Base-by-base conservation (phyloP, 1,140 invertebrate species). In the Augochlora pura region DNA sequence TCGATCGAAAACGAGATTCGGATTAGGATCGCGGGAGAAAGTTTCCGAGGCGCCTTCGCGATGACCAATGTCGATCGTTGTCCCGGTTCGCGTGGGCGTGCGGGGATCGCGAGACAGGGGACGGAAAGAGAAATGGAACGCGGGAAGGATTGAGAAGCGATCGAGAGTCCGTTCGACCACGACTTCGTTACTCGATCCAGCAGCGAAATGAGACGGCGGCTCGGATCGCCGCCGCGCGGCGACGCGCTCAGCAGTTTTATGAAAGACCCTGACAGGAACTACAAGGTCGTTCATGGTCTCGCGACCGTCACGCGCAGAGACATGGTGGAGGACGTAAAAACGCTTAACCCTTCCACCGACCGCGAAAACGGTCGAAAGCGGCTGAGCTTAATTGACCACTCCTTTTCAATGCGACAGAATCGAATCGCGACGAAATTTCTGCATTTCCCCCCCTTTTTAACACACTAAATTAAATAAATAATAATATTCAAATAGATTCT, bases 211-310 rank as follows among this genome's bases (percentile, higher is more conserved):
- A 76, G 42, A 16, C 65, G 10, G 57, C 65, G 10, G 57, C 10
- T 49, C 68, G 32, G 32, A 32, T 18, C 59, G 49, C 4, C 46
- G 25, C 32, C 1, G 32, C 32, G 32, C 32, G 32, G 32, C 32
- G 32, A 42, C 3, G 7, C 39, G 39, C 39, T 42, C 39, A 2
- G 39, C 7, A 52, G 52, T 72, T 81, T 74, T 77, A 57, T 65
- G 57, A 66, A 73, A 72, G 59, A 85, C 70, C 77, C 68, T 75
- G 78, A 81, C 82, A 84, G 59, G 72, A 80, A 84, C 68, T 85
- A 60, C 72, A 83, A 85, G 82, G 64, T 73, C 70, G 71, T 39
- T 49, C 77, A 74, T 46, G 67, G 81, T 64, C 54, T 79, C 52
- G 71, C 70, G 49, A 83, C 66, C 80, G 82, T 84, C 82, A 66